phyloP scores from a whole-genome alignment of 64 coral and sea anemone genomes.

The Dendronephthya gigantea region DNA sequence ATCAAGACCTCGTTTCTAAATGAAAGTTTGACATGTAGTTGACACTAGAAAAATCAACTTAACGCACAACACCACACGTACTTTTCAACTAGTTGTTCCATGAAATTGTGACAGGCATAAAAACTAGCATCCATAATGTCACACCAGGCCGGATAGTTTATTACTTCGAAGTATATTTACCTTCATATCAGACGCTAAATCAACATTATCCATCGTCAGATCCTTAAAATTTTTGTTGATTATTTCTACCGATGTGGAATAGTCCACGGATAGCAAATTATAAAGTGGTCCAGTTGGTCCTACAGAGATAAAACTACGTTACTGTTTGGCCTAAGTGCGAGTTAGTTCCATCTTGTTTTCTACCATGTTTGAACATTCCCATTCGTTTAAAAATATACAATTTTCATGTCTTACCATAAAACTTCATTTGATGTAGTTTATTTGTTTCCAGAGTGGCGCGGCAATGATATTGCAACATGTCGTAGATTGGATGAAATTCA shows the following conservation, averaged over 20 bases:
- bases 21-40: no score
- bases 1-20: conserved; percentile 76
- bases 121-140: no score
- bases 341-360: no score
- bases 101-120: no score
- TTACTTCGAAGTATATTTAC: conserved; percentile 38
- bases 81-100: no score
- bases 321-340: no score
- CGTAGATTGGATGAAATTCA: conserved; percentile 78
- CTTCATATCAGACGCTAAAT: conserved; percentile 52
- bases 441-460: conserved; percentile 84
- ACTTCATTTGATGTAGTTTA: conserved; percentile 77
- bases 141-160: no score
- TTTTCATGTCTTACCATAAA: conserved; percentile 51
- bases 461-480: conserved; percentile 65
- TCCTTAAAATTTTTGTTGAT: conserved; percentile 69
- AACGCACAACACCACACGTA: no score
- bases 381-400: background rate
- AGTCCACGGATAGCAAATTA: conserved; percentile 72
- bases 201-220: conserved; percentile 65
- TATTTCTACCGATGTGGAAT: conserved; percentile 52
- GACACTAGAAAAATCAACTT: no score
- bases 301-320: conserved; percentile 17
- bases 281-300: conserved; percentile 72
- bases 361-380: no score